Conservation (phyloP, 2,888 invertebrate genomes). For the Eilema sororculum region DNA sequence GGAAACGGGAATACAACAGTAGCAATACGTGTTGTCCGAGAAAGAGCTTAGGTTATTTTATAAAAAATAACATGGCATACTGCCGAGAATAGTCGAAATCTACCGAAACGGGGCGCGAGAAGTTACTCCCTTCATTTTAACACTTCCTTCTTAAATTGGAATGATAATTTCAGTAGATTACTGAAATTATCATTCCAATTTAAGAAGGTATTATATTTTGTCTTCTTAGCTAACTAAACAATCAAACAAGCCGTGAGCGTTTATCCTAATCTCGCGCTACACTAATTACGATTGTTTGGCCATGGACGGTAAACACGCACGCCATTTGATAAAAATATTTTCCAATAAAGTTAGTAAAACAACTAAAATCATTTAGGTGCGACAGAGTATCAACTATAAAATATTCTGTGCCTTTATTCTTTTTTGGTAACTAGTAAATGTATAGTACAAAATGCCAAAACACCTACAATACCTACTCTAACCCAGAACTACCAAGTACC, state of each 20-base stretch:
- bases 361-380: background rate
- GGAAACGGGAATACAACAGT: constrained; percentile 52
- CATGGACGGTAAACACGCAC: constrained; percentile 24
- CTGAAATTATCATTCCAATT: no score
- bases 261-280: constrained; percentile 30
- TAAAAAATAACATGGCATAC: constrained; percentile 27
- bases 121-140: background rate
- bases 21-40: constrained; percentile 52
- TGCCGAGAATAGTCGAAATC: constrained; percentile 10
- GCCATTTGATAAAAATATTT: constrained; percentile 19
- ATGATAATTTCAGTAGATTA: no score
- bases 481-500: constrained; percentile 35
- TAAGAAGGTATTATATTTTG: background rate
- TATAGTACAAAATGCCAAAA: background rate
- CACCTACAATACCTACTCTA: constrained; percentile 31
- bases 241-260: constrained; percentile 23
- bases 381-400: no score
- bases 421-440: background rate
- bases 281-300: constrained; percentile 23
- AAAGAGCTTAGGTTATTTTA: constrained; percentile 58
- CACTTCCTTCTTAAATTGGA: background rate
- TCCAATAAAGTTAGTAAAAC: background rate
- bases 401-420: background rate
- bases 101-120: constrained; percentile 27
- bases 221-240: constrained; percentile 8